Evolutionary conservation across 2,888 invertebrate species (phyloP).

Genomic region (Lagria hirta): DNA sequence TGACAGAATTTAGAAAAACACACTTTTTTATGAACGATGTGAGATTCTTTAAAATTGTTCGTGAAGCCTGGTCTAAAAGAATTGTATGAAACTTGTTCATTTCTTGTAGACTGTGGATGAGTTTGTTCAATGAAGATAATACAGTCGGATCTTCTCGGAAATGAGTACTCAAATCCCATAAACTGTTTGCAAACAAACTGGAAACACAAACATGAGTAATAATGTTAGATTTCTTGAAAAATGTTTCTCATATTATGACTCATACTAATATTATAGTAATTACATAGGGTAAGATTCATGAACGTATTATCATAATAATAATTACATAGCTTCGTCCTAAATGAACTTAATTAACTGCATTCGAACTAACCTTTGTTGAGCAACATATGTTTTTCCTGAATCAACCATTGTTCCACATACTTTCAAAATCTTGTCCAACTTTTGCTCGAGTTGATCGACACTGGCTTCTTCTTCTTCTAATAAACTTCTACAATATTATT

Average conservation of each 20-base stretch:
- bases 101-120: conserved; percentile 80
- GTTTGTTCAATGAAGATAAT: conserved; percentile 75
- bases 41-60: conserved; percentile 88
- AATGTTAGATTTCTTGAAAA: conserved; percentile 15
- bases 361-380: conserved; percentile 77
- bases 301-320: background rate
- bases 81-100: conserved; percentile 93
- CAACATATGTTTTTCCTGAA: conserved; percentile 87
- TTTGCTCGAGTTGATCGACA: conserved; percentile 84
- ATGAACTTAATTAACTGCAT: conserved; percentile 21
- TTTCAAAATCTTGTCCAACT: conserved; percentile 89
- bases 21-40: conserved; percentile 87
- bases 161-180: conserved; percentile 87
- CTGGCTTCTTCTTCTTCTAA: conserved; percentile 85
- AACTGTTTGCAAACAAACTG: conserved; percentile 80
- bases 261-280: conserved; percentile 10
- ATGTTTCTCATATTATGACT: no score
- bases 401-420: conserved; percentile 89
- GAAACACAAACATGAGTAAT: no score
- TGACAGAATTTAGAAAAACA: background rate
- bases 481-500: conserved; percentile 69
- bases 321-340: background rate
- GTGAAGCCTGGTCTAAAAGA: conserved; percentile 86
- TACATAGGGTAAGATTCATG: conserved; percentile 11
- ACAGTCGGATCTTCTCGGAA: conserved; percentile 84